Evolutionary conservation across 2,797 vertebrate species (phyloP).

Genomic region (Nasua narica): DNA sequence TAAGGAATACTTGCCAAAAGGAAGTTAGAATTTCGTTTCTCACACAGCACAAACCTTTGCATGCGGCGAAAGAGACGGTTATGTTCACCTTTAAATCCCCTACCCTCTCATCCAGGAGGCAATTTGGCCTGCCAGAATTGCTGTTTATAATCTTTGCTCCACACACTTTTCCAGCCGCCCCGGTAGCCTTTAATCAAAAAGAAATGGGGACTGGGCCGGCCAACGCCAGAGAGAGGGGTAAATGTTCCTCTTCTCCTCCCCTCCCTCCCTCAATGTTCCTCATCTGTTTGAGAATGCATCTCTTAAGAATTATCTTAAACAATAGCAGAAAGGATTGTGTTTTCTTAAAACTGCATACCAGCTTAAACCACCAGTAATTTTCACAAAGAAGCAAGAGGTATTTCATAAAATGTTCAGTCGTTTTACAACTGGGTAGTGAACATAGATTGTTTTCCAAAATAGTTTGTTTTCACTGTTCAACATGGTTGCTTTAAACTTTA

Average conservation of each 20-base stretch:
- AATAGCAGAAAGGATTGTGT: neutral
- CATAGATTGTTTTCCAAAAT: constrained; percentile 52
- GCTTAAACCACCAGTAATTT: constrained; percentile 60
- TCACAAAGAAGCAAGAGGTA: constrained; percentile 30
- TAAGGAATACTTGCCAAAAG: constrained; percentile 74
- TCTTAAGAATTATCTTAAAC: constrained; percentile 43
- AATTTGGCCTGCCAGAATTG: neutral
- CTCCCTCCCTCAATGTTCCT: neutral
- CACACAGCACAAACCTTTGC: neutral
- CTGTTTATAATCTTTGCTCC: constrained; percentile 40
- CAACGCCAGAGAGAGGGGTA: neutral
- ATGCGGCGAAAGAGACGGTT: neutral
- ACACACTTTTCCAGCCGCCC: neutral
- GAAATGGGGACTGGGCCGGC: neutral
- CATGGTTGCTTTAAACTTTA: constrained; percentile 64
- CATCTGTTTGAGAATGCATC: neutral
- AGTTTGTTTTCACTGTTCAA: constrained; percentile 65
- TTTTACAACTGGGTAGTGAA: neutral
- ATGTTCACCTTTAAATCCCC: neutral
- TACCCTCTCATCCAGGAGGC: neutral
- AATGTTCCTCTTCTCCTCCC: neutral
- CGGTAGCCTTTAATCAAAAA: neutral
- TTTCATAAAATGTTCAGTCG: constrained; percentile 67
- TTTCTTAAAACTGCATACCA: constrained; percentile 42
- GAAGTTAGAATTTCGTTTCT: neutral